Percentiles rank a stretch among this genome's conserved stretches.
These are phyloP conservation scores for Drosophila burlai DNA, from an alignment of 1,140 invertebrate species.

Conservation along the genomic window DNA sequence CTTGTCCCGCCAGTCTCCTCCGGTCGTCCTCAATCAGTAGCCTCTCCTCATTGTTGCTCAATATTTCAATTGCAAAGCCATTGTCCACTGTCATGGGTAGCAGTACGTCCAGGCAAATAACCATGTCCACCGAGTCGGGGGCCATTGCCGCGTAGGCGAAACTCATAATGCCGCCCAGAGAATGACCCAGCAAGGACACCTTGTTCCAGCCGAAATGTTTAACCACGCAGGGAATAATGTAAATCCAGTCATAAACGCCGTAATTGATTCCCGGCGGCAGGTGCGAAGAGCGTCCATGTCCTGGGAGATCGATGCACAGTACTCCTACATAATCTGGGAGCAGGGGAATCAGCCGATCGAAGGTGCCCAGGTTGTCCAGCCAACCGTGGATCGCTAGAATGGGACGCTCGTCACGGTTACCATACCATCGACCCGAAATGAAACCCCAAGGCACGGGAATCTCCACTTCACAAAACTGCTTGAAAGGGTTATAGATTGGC, in stretches of 20 bases:
- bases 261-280: conserved; percentile 87
- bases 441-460: conserved; percentile 89
- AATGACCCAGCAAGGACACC: conserved; percentile 89
- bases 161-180: conserved; percentile 87
- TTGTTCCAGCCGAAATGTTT: conserved; percentile 89
- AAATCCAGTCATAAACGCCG: conserved; percentile 86
- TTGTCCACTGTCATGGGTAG: conserved; percentile 71
- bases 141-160: conserved; percentile 87
- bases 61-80: background rate
- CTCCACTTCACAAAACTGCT: conserved; percentile 86
- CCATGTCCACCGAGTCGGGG: conserved; percentile 87
- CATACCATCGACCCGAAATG: conserved; percentile 89
- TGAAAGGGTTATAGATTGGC: background rate
- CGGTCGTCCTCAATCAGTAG: conserved; percentile 58
- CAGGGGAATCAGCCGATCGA: conserved; percentile 88
- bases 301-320: conserved; percentile 89
- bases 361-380: conserved; percentile 90
- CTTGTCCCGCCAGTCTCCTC: background rate
- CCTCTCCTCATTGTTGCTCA: background rate
- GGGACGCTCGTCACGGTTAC: conserved; percentile 87
- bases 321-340: conserved; percentile 87
- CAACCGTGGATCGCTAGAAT: conserved; percentile 91
- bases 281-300: conserved; percentile 90
- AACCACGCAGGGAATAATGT: conserved; percentile 87
- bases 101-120: conserved; percentile 88